Base-by-base conservation (phyloP, 2,888 invertebrate species). In the Pachydiplax longipennis region DNA sequence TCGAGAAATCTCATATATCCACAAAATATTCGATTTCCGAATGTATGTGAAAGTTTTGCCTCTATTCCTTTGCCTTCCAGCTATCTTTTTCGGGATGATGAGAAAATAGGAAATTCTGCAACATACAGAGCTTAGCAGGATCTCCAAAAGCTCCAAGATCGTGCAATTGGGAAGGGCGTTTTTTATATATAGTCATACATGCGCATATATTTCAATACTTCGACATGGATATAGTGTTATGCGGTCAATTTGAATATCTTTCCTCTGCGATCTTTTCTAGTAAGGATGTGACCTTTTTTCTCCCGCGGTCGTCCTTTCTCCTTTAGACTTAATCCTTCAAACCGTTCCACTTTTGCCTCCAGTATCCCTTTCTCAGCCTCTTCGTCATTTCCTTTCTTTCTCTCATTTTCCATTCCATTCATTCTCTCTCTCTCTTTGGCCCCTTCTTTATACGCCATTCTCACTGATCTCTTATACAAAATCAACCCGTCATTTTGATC, bases 161-260 rank as follows among this genome's bases (percentile, higher is more conserved):
- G 18, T 53, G 18, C 53, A 53, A 2, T 53, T 18, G 53, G 18
- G 5, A 53, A 53, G 53, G 18, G 15, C 53, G 53, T 18, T 53
- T 18, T 44, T 53, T 25, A 25, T 25, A 73, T 25, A 13, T 73
- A 25, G 73, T 73, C 87, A 87, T 61, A 61, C 58, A 58, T n/a
- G 35, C 87, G 61, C 83, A 53, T 35, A 58, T 53, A 61, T 87
- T 65, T 73, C 31, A 35, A 65, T 37, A 53, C 87, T 61, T 37
- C 61, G 22, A 58, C 61, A 31, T n/a, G 37, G 40, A 65, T 40
- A 10, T 87, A 87, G 65, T 87, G 65, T 87, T n/a, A 40, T 35
- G 2, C 87, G 40, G 65, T 87, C 61, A 37, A 87, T 87, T 87
- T 87, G 87, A 87, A 87, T 87, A 87, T 87, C 87, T 65, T 35